phyloP scores from a whole-genome alignment of 2,113 vertebrate species.

The Oxygymnocypris stewartii region DNA sequence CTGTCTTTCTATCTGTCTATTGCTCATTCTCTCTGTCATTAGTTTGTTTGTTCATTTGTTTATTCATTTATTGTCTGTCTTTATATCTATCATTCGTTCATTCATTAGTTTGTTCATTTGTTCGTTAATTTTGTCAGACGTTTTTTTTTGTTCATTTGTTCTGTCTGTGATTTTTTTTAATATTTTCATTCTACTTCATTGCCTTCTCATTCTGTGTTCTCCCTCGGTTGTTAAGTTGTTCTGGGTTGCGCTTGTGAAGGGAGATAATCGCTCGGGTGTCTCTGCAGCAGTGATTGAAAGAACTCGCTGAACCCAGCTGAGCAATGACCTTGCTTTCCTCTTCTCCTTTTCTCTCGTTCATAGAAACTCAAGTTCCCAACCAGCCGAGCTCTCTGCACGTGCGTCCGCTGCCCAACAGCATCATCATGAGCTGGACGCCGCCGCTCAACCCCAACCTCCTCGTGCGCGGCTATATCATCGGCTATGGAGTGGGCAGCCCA shows the following conservation, averaged over 20 bases:
- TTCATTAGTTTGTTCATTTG: no score
- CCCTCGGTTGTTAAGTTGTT: neutral
- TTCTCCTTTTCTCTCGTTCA: conserved; percentile 21
- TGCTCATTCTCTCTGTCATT: no score
- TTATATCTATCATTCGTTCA: no score
- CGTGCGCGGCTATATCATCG: conserved; percentile 93
- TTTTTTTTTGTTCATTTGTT: no score
- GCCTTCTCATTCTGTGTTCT: no score
- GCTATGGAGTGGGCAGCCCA: conserved; percentile 92
- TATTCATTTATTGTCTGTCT: no score
- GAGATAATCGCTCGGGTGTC: neutral
- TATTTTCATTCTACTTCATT: no score
- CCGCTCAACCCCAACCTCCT: conserved; percentile 89
- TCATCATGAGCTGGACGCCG: conserved; percentile 97
- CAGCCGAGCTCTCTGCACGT: conserved; percentile 95
- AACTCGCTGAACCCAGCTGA: neutral
- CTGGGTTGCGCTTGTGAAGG: neutral
- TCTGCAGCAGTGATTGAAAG: neutral
- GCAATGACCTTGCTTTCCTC: neutral
- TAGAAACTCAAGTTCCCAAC: conserved; percentile 93
- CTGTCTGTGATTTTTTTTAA: no score
- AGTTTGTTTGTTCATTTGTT: no score
- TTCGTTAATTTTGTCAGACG: no score
- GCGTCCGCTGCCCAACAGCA: conserved; percentile 88
- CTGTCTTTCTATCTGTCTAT: no score